Evolutionary conservation across 2,113 vertebrate species (phyloP), one percentile per base, ranked within the genome.

Genomic region (Miniopterus natalensis): DNA sequence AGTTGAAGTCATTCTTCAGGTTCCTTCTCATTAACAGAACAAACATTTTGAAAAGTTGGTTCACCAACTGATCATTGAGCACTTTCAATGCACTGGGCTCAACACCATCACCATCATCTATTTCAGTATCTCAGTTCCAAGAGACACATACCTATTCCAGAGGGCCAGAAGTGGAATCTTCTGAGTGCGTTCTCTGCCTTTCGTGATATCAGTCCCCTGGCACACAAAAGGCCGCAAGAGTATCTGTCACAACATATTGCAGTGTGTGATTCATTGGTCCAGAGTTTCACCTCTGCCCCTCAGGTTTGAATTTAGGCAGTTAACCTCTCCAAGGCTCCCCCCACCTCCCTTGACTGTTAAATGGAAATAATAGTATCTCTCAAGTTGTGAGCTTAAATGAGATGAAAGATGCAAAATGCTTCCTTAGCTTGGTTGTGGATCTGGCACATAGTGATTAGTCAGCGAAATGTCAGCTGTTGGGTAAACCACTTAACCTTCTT

Each of bases 31-130:
- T 57, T 55, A 42, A 63, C 23, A 49, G 71, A 93, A 74, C n/a
- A 47, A 75, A 79, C 23, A 84, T 23, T 95, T 96, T 65, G 49
- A 90, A 87, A 80, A 53, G 18, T 45, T 83, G 55, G 61, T 51
- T 53, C 55, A 71, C 14, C 23, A 63, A 1, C 31, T 86, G 6
- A 21, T 70, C n/a, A 29, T 40, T n/a, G 15, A 94, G 14, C 47
- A 53, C 31, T 13, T 90, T 59, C 5, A 17, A 2, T 31, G 27
- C 42, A 21, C 42, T 5, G 3, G 53, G 29, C 14, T 42, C 71
- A 45, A 3, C 6, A 53, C 36, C 57, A 3, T 27, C 45, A 14
- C 40, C 55, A 2, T n/a, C 45, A 14, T 12, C 71, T 68, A 27
- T 84, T 70, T 51, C n/a, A 45, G 55, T n/a, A 29, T 31, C 40